Conservation (phyloP, 2,113 vertebrate species). For the Peromyscus leucopus region DNA sequence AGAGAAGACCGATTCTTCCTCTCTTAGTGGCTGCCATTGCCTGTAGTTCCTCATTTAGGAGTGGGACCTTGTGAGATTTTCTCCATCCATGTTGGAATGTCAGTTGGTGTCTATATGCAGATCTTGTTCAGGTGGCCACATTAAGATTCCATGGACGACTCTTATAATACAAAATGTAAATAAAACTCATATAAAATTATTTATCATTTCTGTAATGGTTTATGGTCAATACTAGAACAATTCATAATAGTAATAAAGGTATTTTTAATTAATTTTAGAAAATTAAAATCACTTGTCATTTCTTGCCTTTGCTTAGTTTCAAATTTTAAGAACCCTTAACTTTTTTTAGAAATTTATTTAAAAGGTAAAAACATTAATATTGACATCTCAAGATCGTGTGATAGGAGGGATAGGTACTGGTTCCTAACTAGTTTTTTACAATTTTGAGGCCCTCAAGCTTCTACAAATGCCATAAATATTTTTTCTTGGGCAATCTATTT, state of each 20-base stretch:
- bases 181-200: slow-evolving; percentile 30
- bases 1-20: not conserved
- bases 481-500: not conserved
- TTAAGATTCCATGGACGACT: not conserved
- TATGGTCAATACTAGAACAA: not conserved
- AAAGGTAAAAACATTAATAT: not conserved
- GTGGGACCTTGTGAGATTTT: not conserved
- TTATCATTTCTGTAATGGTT: not conserved
- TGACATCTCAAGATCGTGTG: not conserved
- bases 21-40: not conserved
- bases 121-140: not conserved
- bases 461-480: not conserved
- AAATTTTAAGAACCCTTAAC: slow-evolving; percentile 50
- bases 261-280: slow-evolving; percentile 9
- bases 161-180: slow-evolving; percentile 23
- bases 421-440: slow-evolving; percentile 3
- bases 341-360: slow-evolving; percentile 27
- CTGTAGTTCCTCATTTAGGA: not conserved
- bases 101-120: not conserved
- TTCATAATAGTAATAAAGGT: not conserved
- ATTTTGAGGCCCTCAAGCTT: slow-evolving; percentile 1
- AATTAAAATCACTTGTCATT: not conserved
- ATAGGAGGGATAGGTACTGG: not conserved
- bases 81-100: too few relatives aligned
- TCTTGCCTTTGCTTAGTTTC: not conserved